Evolutionary conservation across 23 tunicate genomes (phyloP), one percentile per base, ranked within the genome.

Genomic region (Trididemnum nubilum): DNA sequence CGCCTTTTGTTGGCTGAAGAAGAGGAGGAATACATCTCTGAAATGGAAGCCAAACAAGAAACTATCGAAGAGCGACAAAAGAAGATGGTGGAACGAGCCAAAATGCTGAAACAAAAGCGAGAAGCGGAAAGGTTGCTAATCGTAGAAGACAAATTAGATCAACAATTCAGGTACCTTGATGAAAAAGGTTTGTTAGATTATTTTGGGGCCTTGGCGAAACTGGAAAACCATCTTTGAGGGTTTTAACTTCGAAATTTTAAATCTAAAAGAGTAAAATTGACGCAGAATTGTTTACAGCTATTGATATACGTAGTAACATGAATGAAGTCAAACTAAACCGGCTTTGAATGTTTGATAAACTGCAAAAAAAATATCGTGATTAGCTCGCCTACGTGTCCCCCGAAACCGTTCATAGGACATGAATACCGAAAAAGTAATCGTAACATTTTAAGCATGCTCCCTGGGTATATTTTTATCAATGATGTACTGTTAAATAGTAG

Each of bases 41-140:
- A 95, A 49, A 86, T 90, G 92, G 96, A 87, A 69, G 92, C 88
- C 18, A 86, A 90, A 40, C 96, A 90, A 21, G 96, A 90, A 39
- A 95, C 96, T 2, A 77, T 82, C 29, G 96, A 82, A 60, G 94
- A 91, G 63, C 73, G 96, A 22, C 96, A 85, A 59, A 80, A 86
- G 21, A 89, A 89, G 49, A 90, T 95, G 99, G 36, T 71, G 49
- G 85, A 72, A 33, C 60, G 99, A 60, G 99, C 99, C 1, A 90
- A 90, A 83, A 75, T 60, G 37, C 49, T 95, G 57, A 89, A 90
- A 54, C 76, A 86, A 58, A 90, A 95, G 72, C 69, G 99, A 31
- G 99, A 95, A 65, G 76, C 37, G 15, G 99, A 95, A 73, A 71
- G 99, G 72, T 79, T 85, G 22, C 60, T 71, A 23, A 64, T 90